A percentile compares a stretch with the other conserved stretches of the same genome.
phyloP scores from a whole-genome alignment of 2,113 vertebrate genomes.

The Coryphaenoides rupestris region DNA sequence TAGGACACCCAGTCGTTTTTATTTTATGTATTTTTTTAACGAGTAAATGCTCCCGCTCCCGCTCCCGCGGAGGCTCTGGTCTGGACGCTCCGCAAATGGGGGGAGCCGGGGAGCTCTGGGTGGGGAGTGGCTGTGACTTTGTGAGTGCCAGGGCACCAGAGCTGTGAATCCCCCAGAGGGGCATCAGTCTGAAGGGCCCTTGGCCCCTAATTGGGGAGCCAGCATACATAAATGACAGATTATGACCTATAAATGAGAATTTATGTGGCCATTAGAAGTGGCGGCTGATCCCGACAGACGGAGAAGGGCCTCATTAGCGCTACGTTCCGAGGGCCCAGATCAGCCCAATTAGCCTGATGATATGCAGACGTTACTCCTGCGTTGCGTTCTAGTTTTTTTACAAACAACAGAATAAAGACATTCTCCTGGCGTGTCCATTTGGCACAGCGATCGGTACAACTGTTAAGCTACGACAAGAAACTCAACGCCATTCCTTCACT shows the following conservation, averaged over 20 bases:
- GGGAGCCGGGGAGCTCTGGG: not conserved
- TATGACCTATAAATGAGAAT: conserved; percentile 81
- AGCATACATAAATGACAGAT: conserved; percentile 76
- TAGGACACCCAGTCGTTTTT: conserved; percentile 3
- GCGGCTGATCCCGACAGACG: conserved; percentile 65
- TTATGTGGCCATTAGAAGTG: conserved; percentile 79
- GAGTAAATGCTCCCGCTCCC: conserved; percentile 48
- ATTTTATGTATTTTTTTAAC: no score
- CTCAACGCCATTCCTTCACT: conserved; percentile 12
- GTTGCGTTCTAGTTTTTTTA: conserved; percentile 19
- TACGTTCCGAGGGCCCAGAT: conserved; percentile 56
- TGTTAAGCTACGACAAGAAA: conserved; percentile 26
- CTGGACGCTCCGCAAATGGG: conserved; percentile 66
- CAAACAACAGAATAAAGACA: not conserved
- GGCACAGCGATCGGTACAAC: not conserved
- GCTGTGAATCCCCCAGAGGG: conserved; percentile 69
- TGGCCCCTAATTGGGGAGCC: conserved; percentile 70
- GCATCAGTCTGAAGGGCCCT: conserved; percentile 55
- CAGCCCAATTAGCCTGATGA: conserved; percentile 64
- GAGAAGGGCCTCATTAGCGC: conserved; percentile 69
- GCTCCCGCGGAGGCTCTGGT: conserved; percentile 44
- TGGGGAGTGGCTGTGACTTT: conserved; percentile 18
- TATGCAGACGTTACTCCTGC: conserved; percentile 44
- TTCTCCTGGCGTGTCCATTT: conserved; percentile 37
- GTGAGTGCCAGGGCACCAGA: conserved; percentile 53